Base-by-base conservation (phyloP, 2,888 invertebrate genomes). In the Siphlonurus alternatus region DNA sequence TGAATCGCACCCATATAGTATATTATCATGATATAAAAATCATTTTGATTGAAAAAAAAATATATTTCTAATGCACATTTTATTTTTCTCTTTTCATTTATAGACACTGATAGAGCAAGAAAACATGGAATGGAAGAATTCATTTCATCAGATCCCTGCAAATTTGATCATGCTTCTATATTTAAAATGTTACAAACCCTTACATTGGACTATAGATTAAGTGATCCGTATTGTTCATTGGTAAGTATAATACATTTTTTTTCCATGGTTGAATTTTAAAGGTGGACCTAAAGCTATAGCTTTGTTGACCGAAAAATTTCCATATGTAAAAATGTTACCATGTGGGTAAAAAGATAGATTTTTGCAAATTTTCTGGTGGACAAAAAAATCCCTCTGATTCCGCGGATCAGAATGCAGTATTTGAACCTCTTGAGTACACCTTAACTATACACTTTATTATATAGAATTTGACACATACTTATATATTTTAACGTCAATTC, bases 81-180 rank as follows among this genome's bases (percentile, higher is more conserved):
- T n/a, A n/a, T n/a, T n/a, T n/a, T n/a, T n/a, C n/a, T n/a, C n/a
- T n/a, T n/a, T n/a, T n/a, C n/a, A n/a, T n/a, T n/a, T 76, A 25
- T 74, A 89, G 93, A 93, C 78, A 90, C 93, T 61, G 95, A 96
- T 74, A 87, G 95, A 74, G 98, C 98, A 51, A 84, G 93, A 65
- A 99, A 99, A 75, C 98, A 98, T 75, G 98, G 99, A 60, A 94
- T 99, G 93, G 99, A 99, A 75, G 98, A 99, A 78, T 97, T 92
- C 76, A 98, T 99, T 71, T 93, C 94, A 73, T 96, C 97, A n/a
- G 97, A 99, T 79, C 97, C 98, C 1, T 95, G 96, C 76, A 90
- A 89, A 76, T 96, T 93, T 77, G 94, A 96, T 73, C 99, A 99
- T 75, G 93, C 95, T 66, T 85, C 87, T 68, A 79, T 97, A 65